These are phyloP conservation scores for Cebidichthys violaceus DNA, from an alignment of 2,113 vertebrate species.

Conservation along the genomic window DNA sequence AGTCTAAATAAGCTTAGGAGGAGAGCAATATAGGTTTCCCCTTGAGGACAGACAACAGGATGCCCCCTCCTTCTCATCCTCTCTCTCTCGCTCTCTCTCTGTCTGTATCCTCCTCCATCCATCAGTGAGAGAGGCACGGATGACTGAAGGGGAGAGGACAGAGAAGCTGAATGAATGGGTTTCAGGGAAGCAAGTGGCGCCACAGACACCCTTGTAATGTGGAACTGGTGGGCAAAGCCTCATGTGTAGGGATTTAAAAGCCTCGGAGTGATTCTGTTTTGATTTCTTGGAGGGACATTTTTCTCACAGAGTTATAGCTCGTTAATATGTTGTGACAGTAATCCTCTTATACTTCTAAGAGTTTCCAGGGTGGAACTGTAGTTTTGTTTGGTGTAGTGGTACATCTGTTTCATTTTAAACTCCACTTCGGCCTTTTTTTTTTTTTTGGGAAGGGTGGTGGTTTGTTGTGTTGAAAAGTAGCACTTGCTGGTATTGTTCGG, in stretches of 20 bases:
- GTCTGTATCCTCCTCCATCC: constrained; percentile 49
- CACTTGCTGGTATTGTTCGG: constrained; percentile 49
- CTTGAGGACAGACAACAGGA: constrained; percentile 74
- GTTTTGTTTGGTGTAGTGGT: constrained; percentile 12
- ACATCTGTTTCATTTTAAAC: constrained; percentile 32
- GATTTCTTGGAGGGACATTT: not conserved
- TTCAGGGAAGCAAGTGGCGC: constrained; percentile 40
- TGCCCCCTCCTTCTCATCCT: constrained; percentile 48
- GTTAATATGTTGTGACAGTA: not conserved
- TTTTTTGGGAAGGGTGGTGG: not conserved
- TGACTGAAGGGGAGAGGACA: constrained; percentile 42
- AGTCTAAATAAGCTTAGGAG: constrained; percentile 78
- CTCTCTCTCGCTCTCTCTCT: constrained; percentile 6
- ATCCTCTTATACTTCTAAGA: not conserved
- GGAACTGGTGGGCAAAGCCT: constrained; percentile 1
- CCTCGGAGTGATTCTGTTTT: not conserved
- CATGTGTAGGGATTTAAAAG: constrained; percentile 17
- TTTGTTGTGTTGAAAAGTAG: constrained; percentile 36
- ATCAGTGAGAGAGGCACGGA: constrained; percentile 37
- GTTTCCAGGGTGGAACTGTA: constrained; percentile 5
- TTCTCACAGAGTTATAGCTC: constrained; percentile 2
- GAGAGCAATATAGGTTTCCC: constrained; percentile 75
- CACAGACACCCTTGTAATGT: constrained; percentile 21
- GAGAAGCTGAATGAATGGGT: constrained; percentile 58
- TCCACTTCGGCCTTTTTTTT: constrained; percentile 13